Conservation (phyloP, 2,888 invertebrate genomes). For the Orchesella flavescens region DNA sequence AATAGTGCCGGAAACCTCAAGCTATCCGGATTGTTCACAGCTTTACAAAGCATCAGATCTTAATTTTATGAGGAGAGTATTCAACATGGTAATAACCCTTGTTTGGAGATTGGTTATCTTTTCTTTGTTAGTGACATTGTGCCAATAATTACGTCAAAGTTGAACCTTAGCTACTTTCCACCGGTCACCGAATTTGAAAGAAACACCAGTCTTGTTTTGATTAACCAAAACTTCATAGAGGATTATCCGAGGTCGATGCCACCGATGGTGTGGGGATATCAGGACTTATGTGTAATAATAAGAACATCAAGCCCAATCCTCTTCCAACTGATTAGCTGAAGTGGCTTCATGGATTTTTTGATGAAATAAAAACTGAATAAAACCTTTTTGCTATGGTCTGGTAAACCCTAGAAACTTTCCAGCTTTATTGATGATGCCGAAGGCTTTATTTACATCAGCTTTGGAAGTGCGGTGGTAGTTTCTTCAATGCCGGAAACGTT, state of each 20-base stretch:
- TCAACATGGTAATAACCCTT: not conserved
- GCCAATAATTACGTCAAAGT: not conserved
- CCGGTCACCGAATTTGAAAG: conserved; percentile 7
- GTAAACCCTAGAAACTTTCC: conserved; percentile 52
- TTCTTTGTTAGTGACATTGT: not conserved
- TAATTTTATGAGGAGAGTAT: not conserved
- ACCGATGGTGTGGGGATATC: conserved; percentile 26
- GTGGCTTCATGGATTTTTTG: not conserved
- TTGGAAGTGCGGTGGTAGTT: conserved; percentile 60
- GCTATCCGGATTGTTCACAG: conserved; percentile 4
- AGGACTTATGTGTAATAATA: conserved; percentile 20
- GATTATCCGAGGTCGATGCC: conserved; percentile 40
- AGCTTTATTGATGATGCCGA: conserved; percentile 62
- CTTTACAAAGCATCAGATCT: conserved; percentile 1
- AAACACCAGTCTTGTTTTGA: conserved; percentile 37
- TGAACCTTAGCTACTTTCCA: conserved; percentile 12
- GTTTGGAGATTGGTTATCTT: not conserved
- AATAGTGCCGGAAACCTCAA: conserved; percentile 16
- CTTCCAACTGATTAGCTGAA: conserved; percentile 29
- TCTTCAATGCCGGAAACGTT: conserved; percentile 33
- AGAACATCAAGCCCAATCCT: not conserved
- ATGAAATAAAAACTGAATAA: not conserved
- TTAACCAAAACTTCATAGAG: conserved; percentile 36
- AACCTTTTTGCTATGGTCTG: not conserved
- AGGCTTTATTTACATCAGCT: conserved; percentile 69